Percentiles rank a stretch among this genome's conserved stretches.
phyloP scores from a whole-genome alignment of 2,113 vertebrate species.

The Cacatua alba region DNA sequence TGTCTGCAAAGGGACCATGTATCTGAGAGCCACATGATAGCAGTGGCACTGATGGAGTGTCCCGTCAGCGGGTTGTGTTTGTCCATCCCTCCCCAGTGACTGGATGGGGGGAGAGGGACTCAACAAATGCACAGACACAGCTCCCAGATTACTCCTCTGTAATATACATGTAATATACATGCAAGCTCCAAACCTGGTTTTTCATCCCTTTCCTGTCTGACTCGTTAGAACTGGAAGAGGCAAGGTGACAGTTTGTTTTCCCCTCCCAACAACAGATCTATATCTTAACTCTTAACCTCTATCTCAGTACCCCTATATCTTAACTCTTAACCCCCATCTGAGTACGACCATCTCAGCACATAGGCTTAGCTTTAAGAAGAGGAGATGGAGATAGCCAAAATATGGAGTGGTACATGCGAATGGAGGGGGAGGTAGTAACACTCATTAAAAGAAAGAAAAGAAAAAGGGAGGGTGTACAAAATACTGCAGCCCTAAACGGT shows the following conservation, averaged over 20 bases:
- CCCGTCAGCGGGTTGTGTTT: rapidly evolving
- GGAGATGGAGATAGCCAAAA: not conserved
- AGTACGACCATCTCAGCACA: not conserved
- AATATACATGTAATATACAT: not conserved
- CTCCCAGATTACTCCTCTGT: not conserved
- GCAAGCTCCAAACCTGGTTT: not conserved
- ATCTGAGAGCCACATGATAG: rapidly evolving
- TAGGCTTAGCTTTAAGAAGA: not conserved
- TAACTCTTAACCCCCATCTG: not conserved
- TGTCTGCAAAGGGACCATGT: not conserved
- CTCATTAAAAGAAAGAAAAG: conserved; percentile 33
- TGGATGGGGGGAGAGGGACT: not conserved
- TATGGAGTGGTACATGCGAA: not conserved
- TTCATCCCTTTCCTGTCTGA: not conserved
- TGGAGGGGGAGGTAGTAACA: not conserved
- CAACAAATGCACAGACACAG: not conserved
- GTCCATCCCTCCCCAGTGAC: not conserved
- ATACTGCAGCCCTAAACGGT: conserved; percentile 9
- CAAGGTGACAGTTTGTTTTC: not conserved
- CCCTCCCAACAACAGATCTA: not conserved
- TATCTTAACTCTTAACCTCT: not conserved
- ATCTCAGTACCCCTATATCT: not conserved
- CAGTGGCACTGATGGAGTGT: rapidly evolving
- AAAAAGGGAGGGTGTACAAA: not conserved
- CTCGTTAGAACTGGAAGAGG: not conserved